Conservation (phyloP, 2,113 vertebrate genomes). For the Daubentonia madagascariensis region DNA sequence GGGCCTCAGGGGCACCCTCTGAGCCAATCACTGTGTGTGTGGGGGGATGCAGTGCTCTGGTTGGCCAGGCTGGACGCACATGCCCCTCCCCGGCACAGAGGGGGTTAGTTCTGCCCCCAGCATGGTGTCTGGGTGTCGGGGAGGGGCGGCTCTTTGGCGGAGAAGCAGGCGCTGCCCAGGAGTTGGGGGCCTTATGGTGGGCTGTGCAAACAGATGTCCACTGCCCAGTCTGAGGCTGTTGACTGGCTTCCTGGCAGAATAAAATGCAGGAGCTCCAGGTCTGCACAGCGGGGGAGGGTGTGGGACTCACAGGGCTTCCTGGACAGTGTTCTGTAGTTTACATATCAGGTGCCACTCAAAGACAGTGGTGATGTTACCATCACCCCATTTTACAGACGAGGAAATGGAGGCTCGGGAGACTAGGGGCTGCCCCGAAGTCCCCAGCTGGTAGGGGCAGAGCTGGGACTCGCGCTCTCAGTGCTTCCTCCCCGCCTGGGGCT, state of each 20-base stretch:
- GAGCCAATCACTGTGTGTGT: not conserved
- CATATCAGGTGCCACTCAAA: not conserved
- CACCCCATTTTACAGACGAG: not conserved
- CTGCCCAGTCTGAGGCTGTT: not conserved
- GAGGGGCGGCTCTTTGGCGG: too few relatives aligned
- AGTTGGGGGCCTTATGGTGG: too few relatives aligned
- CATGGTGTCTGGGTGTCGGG: not conserved
- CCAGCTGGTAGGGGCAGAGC: not conserved
- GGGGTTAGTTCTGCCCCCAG: not conserved
- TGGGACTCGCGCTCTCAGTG: not conserved
- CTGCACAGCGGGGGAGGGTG: rapidly evolving
- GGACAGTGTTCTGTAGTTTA: not conserved
- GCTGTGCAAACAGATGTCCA: too few relatives aligned
- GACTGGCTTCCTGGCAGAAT: not conserved
- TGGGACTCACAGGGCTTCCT: not conserved
- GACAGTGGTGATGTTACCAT: rapidly evolving
- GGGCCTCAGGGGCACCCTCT: not conserved
- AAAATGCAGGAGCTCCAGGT: not conserved
- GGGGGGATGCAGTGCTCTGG: not conserved
- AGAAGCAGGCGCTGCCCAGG: not conserved
- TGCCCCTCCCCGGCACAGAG: not conserved
- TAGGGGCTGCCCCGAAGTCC: rapidly evolving
- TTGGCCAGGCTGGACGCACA: not conserved
- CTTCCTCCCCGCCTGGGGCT: too few relatives aligned
- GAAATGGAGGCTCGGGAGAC: rapidly evolving